Evolutionary conservation across 2,888 invertebrate species (phyloP), one percentile per base, ranked within the genome.

Genomic region (Criorhina ranunculi): DNA sequence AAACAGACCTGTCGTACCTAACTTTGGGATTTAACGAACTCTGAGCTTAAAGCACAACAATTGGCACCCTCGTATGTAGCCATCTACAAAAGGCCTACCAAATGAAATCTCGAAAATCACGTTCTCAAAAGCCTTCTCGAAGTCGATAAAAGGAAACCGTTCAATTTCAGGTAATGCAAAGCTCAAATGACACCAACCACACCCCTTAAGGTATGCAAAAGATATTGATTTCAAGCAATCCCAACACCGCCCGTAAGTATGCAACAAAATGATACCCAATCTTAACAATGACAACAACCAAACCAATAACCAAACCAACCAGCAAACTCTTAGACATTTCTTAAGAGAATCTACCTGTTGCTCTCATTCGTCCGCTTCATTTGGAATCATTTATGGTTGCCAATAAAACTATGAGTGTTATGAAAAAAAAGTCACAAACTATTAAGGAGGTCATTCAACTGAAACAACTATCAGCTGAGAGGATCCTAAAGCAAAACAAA

Each of bases 361-460:
- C 64, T 77, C 70, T 57, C 53, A 37, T 29, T 62, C 33, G 1
- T 67, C 19, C 42, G 59, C 66, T 82, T n/a, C 78, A 67, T 7
- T 46, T 66, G 24, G 33, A 67, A 33, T 53, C 29, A 44, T 55
- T 70, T 37, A 51, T 51, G 17, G 37, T 49, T 64, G 66, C 24
- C 60, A 83, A 57, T 57, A 67, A 78, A 67, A 67, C 73, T 73
- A 76, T 70, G 57, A 76, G 67, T 79, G 67, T 35, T 44, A 17
- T 17, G 31, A 19, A 77, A 67, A 69, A 79, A 62, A 82, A 82
- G 78, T 73, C 64, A 86, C n/a, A 79, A 78, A 87, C 76, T 81
- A 87, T 81, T 76, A 85, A 79, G 49, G 79, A 85, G 87, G 87
- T 87, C 86, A 85, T 87, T 87, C 87, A 87, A 87, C 87, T 86